Conservation (phyloP, 53 echinoderm and acorn worm genomes). For the Luidia sarsii region DNA sequence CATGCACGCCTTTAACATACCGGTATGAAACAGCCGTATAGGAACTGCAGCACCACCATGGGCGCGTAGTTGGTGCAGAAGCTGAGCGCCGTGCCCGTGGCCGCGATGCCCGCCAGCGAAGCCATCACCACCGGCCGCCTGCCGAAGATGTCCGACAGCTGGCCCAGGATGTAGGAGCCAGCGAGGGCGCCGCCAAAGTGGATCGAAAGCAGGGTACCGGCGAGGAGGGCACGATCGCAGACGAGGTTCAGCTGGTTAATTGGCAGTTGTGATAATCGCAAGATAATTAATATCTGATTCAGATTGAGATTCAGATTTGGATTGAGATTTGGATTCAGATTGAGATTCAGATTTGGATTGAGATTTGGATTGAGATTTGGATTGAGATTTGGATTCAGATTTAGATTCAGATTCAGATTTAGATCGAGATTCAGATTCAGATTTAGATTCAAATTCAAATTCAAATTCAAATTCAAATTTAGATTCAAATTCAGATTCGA, state of each 20-base stretch:
- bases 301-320: no score
- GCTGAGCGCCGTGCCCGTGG: conserved; percentile 63
- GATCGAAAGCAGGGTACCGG: conserved; percentile 67
- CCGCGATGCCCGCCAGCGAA: conserved; percentile 45
- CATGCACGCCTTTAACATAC: conserved; percentile 39
- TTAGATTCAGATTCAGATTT: no score
- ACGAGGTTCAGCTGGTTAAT: conserved; percentile 67
- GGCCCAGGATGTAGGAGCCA: conserved; percentile 74
- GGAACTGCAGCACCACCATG: conserved; percentile 65
- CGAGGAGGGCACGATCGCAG: conserved; percentile 48
- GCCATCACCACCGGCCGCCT: conserved; percentile 56
- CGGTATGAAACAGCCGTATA: conserved; percentile 72
- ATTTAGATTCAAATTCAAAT: no score
- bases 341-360: no score
- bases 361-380: no score
- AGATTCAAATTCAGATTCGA: no score
- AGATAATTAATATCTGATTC: no score
- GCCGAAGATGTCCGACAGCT: conserved; percentile 78
- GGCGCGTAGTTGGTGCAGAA: conserved; percentile 61
- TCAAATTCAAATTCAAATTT: no score
- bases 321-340: no score
- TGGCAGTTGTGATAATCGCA: not conserved
- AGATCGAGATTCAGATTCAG: no score
- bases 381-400: no score
- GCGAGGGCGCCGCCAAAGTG: conserved; percentile 77